A percentile compares a stretch with the other conserved stretches of the same genome.
Evolutionary conservation across 2,888 invertebrate species (phyloP).

Genomic region (Rhyacophila evoluta): DNA sequence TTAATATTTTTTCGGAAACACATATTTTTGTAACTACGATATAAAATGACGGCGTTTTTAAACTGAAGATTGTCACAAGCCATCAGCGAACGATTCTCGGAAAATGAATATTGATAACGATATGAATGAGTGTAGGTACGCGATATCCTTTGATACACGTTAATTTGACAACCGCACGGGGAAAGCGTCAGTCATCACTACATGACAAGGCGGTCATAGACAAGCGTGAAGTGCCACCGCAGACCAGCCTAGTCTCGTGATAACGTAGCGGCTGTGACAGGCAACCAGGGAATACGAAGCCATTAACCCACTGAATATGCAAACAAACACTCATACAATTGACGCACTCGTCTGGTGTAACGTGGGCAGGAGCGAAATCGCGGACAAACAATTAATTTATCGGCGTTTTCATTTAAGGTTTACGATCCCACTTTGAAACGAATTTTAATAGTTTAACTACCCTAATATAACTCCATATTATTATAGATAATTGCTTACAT

Average conservation of each 20-base stretch:
- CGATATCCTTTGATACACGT: no score
- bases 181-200: background rate
- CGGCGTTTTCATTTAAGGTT: no score
- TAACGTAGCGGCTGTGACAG: background rate
- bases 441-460: no score
- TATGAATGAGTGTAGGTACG: background rate
- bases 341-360: background rate
- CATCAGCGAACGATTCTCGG: background rate
- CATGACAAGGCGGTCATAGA: background rate
- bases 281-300: background rate
- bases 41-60: no score
- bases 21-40: no score
- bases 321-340: background rate
- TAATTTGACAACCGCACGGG: background rate
- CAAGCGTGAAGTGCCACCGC: background rate
- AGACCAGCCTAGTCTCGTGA: background rate
- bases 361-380: background rate
- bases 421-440: no score
- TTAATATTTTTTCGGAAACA: no score
- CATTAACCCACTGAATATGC: background rate
- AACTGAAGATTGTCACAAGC: background rate
- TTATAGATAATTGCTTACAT: no score
- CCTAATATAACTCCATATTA: no score
- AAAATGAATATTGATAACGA: background rate
- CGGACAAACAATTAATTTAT: background rate